Evolutionary conservation across 2,797 vertebrate species (phyloP).

Genomic region (Oryzias dopingdopingensis): DNA sequence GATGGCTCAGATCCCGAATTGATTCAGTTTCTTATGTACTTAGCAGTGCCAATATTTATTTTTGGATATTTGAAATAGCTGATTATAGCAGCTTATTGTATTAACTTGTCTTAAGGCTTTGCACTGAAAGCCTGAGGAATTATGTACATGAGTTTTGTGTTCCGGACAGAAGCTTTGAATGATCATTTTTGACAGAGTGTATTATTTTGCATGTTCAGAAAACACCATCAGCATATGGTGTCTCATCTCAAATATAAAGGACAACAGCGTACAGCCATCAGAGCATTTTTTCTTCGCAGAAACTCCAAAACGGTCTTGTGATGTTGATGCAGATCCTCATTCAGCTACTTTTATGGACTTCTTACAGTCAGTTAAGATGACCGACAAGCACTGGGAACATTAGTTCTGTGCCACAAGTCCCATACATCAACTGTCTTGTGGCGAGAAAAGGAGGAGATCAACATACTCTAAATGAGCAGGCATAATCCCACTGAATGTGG

Average conservation of each 20-base stretch:
- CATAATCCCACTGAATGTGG: slow-evolving; percentile 80
- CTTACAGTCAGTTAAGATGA: slow-evolving; percentile 74
- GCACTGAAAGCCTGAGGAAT: too few relatives aligned
- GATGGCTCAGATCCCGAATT: too few relatives aligned
- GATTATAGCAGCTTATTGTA: slow-evolving; percentile 1
- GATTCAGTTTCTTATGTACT: not conserved
- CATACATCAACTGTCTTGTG: slow-evolving; percentile 75
- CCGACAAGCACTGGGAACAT: slow-evolving; percentile 76
- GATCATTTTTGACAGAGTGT: not conserved
- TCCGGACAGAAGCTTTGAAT: slow-evolving; percentile 2
- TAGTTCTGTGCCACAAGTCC: slow-evolving; percentile 74
- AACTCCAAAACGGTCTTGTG: slow-evolving; percentile 37
- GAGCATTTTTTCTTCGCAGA: slow-evolving; percentile 29
- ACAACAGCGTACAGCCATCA: slow-evolving; percentile 29
- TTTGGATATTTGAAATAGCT: not conserved
- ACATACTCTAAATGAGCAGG: slow-evolving; percentile 78
- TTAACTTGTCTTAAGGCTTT: not conserved
- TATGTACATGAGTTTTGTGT: too few relatives aligned
- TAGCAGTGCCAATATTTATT: not conserved
- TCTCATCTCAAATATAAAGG: slow-evolving; percentile 30
- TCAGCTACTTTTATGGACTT: slow-evolving; percentile 62
- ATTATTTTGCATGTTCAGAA: too few relatives aligned
- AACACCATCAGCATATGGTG: not conserved
- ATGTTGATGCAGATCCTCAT: slow-evolving; percentile 50
- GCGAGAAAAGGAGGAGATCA: slow-evolving; percentile 70